Percentiles rank a stretch among this genome's conserved stretches.
phyloP scores from a whole-genome alignment of 2,113 vertebrate genomes.

The Syngnathus scovelli region DNA sequence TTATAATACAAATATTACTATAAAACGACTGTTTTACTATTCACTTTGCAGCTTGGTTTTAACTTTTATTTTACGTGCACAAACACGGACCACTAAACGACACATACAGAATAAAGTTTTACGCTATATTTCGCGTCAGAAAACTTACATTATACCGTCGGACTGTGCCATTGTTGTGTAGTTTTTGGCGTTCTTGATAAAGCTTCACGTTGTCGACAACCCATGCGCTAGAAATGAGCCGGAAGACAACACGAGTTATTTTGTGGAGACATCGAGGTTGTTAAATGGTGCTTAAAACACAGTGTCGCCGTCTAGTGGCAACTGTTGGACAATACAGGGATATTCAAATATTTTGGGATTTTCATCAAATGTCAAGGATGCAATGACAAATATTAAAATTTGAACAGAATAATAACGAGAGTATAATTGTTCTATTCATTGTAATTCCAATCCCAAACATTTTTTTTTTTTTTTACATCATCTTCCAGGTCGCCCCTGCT shows the following conservation, averaged over 20 bases:
- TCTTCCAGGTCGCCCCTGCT: no score
- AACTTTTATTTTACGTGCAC: not conserved
- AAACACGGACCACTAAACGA: not conserved
- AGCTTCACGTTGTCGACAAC: not conserved
- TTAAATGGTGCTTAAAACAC: not conserved
- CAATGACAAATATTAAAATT: no score
- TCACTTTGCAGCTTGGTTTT: not conserved
- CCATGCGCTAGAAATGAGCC: slow-evolving; percentile 43
- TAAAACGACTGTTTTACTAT: no score
- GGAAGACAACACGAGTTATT: slow-evolving; percentile 1
- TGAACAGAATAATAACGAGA: no score
- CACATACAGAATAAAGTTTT: not conserved
- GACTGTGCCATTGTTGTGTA: slow-evolving; percentile 45
- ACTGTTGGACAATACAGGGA: fast-evolving
- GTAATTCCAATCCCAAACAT: no score
- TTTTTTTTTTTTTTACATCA: no score
- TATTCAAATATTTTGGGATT: no score
- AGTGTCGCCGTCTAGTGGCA: slow-evolving; percentile 9
- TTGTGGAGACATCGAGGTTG: not conserved
- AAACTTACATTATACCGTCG: slow-evolving; percentile 61
- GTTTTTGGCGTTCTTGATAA: not conserved
- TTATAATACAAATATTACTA: no score
- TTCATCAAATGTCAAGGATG: no score
- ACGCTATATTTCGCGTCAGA: not conserved
- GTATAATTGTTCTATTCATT: no score